A percentile compares a stretch with the other conserved stretches of the same genome.
These are phyloP conservation scores for Sus scrofa DNA, from an alignment of 2,113 vertebrate species.

Conservation along the genomic window T2T-Sscrofa CM000813.6:118044501-118045000, in stretches of 20 bases:
- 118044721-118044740: constrained; percentile 18
- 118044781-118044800: background rate
- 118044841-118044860: background rate
- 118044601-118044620: constrained; percentile 6
- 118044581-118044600: background rate
- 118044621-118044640: background rate
- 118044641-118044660: constrained; percentile 20
- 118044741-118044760: background rate
- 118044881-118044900: background rate
- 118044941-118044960: background rate
- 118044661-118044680: background rate
- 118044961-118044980: background rate
- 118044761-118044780: constrained; percentile 1
- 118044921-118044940: constrained; percentile 61
- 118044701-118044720: constrained; percentile 20
- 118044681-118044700: background rate
- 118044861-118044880: background rate
- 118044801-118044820: background rate
- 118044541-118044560: background rate
- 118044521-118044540: background rate
- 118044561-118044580: background rate
- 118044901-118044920: background rate
- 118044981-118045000: constrained; percentile 24
- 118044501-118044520: background rate
- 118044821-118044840: background rate